Percentiles rank a stretch among this genome's conserved stretches.
Evolutionary conservation across 2,888 invertebrate species (phyloP).

Genomic region (Ferdinandea cuprea): DNA sequence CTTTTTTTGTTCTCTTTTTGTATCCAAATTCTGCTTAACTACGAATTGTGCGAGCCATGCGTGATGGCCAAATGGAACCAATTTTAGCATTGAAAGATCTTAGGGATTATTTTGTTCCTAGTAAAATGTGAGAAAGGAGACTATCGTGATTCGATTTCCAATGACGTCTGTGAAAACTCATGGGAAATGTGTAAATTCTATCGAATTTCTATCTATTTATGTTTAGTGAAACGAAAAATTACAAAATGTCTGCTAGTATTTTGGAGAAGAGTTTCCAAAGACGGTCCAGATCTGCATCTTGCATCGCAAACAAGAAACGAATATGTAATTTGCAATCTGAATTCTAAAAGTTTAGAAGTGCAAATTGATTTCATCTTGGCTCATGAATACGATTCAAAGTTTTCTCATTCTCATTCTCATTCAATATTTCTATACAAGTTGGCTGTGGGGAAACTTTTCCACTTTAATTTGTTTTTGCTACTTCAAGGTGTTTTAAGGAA

Average conservation of each 20-base stretch:
- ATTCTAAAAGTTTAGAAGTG: constrained; percentile 64
- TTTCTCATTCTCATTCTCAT: constrained; percentile 70
- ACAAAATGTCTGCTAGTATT: constrained; percentile 15
- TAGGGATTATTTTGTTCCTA: constrained; percentile 36
- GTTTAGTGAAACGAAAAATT: constrained; percentile 34
- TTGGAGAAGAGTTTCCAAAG: too few species aligned
- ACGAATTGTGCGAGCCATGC: not conserved
- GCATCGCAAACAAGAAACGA: too few species aligned
- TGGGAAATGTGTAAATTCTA: constrained; percentile 10
- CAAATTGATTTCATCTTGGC: constrained; percentile 64
- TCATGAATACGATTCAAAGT: constrained; percentile 73
- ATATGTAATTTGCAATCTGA: constrained; percentile 50
- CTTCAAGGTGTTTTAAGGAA: not conserved
- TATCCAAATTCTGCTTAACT: not conserved
- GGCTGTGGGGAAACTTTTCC: constrained; percentile 54
- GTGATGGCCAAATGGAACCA: constrained; percentile 41
- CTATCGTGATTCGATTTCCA: constrained; percentile 45
- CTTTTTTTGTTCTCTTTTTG: not conserved
- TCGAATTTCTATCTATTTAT: constrained; percentile 14
- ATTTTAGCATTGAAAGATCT: constrained; percentile 34
- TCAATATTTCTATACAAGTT: constrained; percentile 63
- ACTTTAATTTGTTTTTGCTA: constrained; percentile 50
- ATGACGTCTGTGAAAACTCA: constrained; percentile 12
- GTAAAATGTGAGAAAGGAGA: constrained; percentile 21
- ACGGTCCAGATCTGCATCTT: constrained; percentile 3